Evolutionary conservation across 2,888 invertebrate species (phyloP).

Genomic region (Amphipoea oculea): DNA sequence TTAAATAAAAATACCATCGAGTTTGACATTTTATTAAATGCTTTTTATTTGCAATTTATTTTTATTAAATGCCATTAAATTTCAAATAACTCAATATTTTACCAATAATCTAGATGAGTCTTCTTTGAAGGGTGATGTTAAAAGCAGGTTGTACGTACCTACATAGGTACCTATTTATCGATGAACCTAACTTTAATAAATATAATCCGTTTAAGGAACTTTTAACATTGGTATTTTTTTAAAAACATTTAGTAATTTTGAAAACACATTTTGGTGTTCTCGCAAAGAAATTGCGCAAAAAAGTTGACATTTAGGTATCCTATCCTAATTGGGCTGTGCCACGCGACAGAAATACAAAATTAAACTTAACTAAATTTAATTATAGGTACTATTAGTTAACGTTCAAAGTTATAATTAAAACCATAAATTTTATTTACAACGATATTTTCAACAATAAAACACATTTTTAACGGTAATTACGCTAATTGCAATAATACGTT

Average conservation of each 20-base stretch:
- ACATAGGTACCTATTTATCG: too few relatives aligned
- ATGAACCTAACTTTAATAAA: too few relatives aligned
- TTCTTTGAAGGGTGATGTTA: too few relatives aligned
- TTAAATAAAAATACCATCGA: too few relatives aligned
- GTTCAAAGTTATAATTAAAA: constrained; percentile 27
- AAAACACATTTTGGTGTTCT: not conserved
- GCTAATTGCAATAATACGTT: constrained; percentile 43
- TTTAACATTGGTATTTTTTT: too few relatives aligned
- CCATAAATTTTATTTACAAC: constrained; percentile 18
- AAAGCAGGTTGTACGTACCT: too few relatives aligned
- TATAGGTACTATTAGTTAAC: constrained; percentile 7
- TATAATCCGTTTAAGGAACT: too few relatives aligned
- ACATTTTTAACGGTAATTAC: constrained; percentile 42
- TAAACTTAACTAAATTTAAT: constrained; percentile 22
- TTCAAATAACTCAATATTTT: too few relatives aligned
- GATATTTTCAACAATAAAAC: constrained; percentile 10
- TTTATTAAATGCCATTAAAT: too few relatives aligned
- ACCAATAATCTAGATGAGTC: too few relatives aligned
- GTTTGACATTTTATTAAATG: too few relatives aligned
- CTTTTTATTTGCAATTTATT: too few relatives aligned
- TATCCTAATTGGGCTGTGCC: constrained; percentile 6
- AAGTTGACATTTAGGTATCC: not conserved
- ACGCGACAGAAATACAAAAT: constrained; percentile 6
- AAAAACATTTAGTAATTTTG: not conserved
- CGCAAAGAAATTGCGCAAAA: not conserved